Evolutionary conservation across 2,797 vertebrate genomes (phyloP), one percentile per base, ranked within the genome.

Genomic region (Enoplosus armatus): DNA sequence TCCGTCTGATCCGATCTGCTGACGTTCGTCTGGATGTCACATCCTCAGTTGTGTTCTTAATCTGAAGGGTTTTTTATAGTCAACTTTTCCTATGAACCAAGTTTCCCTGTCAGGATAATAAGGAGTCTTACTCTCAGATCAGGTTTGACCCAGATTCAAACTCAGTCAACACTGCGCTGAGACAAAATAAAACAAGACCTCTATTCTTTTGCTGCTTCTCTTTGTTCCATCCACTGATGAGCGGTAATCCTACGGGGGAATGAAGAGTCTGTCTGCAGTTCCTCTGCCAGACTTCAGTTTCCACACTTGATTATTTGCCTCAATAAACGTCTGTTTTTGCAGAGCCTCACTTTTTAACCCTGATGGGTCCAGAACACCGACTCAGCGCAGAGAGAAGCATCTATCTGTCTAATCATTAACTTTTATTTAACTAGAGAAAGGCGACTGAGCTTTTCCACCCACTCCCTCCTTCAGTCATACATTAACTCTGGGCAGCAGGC

Each of bases 331-430:
- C 54, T 58, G 45, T 62, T 66, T 73, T n/a, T 61, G 65, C 31
- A 29, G 35, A 29, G 22, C 48, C 41, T 65, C 31, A 1, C 60
- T 27, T 53, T 64, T 59, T 27, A 51, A 47, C 45, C 64, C 64
- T 9, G 74, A 18, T n/a, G 66, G 9, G 11, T 67, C 0, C 47
- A 15, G 60, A 79, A 59, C 39, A 6, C 10, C 3, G 8, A 26
- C 18, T 26, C 11, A 15, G 16, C 14, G 18, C 59, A 50, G 14
- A 66, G 62, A 63, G 48, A 8, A 75, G 45, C 51, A 37, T 66
- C 26, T 71, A 43, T 60, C 47, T 72, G 80, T 72, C 43, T 89
- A 86, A 87, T 84, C 59, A 90, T 89, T 89, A 90, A 89, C 89
- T 82, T 81, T 65, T 89, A 77, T 87, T 82, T 80, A 82, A 74